These are phyloP conservation scores for Chaetops frenatus DNA, from an alignment of 2,113 vertebrate species.

Conservation along the genomic window DNA sequence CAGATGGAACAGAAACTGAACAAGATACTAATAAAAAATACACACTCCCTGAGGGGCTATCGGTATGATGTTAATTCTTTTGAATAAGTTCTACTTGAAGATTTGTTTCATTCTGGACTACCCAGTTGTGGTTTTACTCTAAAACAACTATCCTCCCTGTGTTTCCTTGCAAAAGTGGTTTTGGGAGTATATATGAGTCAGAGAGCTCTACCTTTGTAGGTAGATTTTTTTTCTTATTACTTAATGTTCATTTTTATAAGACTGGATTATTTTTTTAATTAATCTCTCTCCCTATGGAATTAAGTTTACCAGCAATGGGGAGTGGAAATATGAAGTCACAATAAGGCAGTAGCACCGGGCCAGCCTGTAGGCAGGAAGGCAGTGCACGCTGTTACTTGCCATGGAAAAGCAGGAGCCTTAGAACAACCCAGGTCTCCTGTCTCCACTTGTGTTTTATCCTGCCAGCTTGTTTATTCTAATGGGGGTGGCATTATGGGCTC, in stretches of 20 bases:
- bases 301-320: background rate
- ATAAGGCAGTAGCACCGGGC: background rate
- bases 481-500: background rate
- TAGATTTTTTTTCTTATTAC: background rate
- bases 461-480: background rate
- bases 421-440: background rate
- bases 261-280: background rate
- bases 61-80: constrained; percentile 66
- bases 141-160: background rate
- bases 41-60: constrained; percentile 81
- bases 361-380: background rate
- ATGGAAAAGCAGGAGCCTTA: background rate
- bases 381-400: background rate
- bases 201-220: background rate
- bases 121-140: background rate
- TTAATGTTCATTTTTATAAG: background rate
- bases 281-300: background rate
- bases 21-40: constrained; percentile 62
- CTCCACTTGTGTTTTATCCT: background rate
- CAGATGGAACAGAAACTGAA: background rate
- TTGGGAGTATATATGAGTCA: background rate
- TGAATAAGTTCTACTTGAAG: background rate
- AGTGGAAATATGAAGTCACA: background rate
- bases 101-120: background rate
- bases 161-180: background rate